Evolutionary conservation across 2,888 invertebrate species (phyloP), one percentile per base, ranked within the genome.

Genomic region (Diaphora mendica): DNA sequence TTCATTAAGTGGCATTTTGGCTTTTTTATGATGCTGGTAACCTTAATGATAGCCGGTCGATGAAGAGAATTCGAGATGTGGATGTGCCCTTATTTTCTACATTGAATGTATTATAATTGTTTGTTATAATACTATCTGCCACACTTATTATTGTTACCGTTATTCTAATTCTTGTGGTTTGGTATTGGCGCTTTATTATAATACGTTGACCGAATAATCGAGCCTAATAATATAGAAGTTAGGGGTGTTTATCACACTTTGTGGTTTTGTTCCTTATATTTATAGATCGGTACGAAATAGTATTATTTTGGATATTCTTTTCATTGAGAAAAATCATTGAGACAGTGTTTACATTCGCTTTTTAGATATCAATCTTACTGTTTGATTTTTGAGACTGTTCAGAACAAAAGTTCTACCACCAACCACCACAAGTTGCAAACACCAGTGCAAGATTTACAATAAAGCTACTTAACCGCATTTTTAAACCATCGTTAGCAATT

Each of bases 51-150:
- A 26, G n/a, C 65, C 70, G 20, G 7, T 64, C 42, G 44, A 33
- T 59, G 66, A 72, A 67, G 68, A 48, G 73, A 66, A 66, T 70
- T 66, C 69, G 66, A 66, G 69, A 73, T 68, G 59, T 70, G 64
- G 73, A 78, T 55, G 78, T 79, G 77, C 82, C 80, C 78, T 82
- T 84, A 84, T 82, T 82, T 76, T 74, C 68, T 65, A 73, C 73
- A 68, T 81, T 30, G 26, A 69, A 42, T 65, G 2, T 79, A 78
- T 71, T 77, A 65, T 78, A 82, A 82, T 78, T 74, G 82, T 82
- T 78, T 69, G 68, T 33, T 42, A 64, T 51, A 64, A 64, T 59
- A 67, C 51, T 51, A 30, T 55, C 48, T 64, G 48, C 33, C 30
- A 71, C n/a, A 72, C 44, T 44, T 62, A 33, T 55, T 42, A 30